Conservation (phyloP, 1,140 invertebrate genomes). For the Zaprionus ghesquierei region DNA sequence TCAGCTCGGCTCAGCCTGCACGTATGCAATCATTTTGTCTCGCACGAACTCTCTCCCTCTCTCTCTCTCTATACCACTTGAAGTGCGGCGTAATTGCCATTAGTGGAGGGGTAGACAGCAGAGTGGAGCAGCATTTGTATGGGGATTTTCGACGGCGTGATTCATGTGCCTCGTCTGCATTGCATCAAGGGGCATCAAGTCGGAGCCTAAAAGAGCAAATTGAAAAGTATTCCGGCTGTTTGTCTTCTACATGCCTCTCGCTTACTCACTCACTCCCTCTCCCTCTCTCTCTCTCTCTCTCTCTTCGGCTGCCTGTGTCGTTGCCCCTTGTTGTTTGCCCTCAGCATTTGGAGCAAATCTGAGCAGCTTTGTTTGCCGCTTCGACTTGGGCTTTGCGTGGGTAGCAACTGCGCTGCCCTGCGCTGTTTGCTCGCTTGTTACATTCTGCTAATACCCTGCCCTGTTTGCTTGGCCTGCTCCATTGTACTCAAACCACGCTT, state of each 20-base stretch:
- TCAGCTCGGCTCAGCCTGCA: slow-evolving; percentile 16
- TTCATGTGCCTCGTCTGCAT: slow-evolving; percentile 12
- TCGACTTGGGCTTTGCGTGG: background rate
- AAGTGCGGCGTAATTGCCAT: slow-evolving; percentile 25
- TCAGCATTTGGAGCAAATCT: slow-evolving; percentile 9
- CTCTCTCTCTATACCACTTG: background rate
- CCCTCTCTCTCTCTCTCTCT: background rate
- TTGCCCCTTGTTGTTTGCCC: slow-evolving; percentile 10
- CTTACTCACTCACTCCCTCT: background rate
- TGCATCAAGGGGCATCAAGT: slow-evolving; percentile 11
- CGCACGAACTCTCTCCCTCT: background rate
- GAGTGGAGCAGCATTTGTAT: background rate
- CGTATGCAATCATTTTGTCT: slow-evolving; percentile 47
- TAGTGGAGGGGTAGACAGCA: background rate
- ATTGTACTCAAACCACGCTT: background rate
- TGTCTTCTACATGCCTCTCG: background rate
- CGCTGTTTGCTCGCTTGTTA: slow-evolving; percentile 4
- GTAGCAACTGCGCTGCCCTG: no score
- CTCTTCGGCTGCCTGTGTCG: background rate
- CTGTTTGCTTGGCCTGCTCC: background rate
- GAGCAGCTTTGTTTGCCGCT: slow-evolving; percentile 13
- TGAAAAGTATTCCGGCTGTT: slow-evolving; percentile 29
- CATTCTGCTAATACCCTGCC: slow-evolving; percentile 11
- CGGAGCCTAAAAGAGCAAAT: slow-evolving; percentile 6
- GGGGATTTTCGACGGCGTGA: slow-evolving; percentile 6